Base-by-base conservation (phyloP, 2,888 invertebrate genomes). In the Xylota sylvarum region DNA sequence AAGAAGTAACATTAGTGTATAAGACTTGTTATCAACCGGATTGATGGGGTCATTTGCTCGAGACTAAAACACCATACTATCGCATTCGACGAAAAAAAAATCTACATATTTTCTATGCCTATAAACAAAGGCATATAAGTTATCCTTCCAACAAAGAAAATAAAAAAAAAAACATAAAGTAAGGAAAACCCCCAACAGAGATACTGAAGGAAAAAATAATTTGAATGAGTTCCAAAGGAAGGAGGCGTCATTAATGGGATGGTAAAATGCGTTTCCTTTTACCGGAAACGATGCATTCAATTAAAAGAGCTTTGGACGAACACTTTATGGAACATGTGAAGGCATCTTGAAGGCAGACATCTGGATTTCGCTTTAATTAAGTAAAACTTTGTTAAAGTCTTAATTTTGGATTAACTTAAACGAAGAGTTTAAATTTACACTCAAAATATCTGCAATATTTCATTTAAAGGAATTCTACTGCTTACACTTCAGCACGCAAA, bases 271-370 rank as follows among this genome's bases (percentile, higher is more conserved):
- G 73, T 69, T 81, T 81, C 62, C 70, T 69, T 72, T 14, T 46
- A 19, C 62, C 52, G 81, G 81, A 81, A 74, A 69, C 55, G 50
- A 46, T 80, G 80, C 67, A 74, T 74, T 74, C 74, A 81, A 81
- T 81, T 81, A 74, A 74, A 74, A 55, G 74, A 37, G 67, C 27
- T 67, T 46, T 43, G 9, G 43, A 43, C 65, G 27, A 56, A 32
- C 27, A 65, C 40, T 27, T 58, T 58, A 32, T 14, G 50, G 48
- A 72, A 40, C 72, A 43, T 73, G 58, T 60, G 48, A 30, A 32
- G 56, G 40, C 12, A 27, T 30, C n/a, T 9, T 50, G 14, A 9
- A 14, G 55, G 46, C 46, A 32, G 43, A 17, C 14, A 55, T 58
- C 10, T 17, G 37, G 37, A 43, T 72, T 58, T 72, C 3, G 3